Base-by-base conservation (phyloP, 2,797 vertebrate species). In the Myotis daubentonii region DNA sequence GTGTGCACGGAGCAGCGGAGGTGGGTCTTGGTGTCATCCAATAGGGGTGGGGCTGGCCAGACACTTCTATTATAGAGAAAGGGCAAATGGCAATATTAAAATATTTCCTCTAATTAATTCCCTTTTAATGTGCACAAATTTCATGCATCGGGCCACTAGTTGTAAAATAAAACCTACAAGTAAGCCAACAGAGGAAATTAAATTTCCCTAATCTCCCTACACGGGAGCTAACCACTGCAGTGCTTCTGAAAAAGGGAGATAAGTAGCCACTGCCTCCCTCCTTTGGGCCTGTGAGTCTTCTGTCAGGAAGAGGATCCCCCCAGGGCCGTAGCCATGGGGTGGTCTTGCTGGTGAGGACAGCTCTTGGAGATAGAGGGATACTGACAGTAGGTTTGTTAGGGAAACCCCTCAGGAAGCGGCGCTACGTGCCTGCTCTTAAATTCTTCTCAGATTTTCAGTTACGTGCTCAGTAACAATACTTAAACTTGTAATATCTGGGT, bases 91-190 rank as follows among this genome's bases (percentile, higher is more conserved):
- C 47, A 47, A 47, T 47, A 47, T 47, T 47, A 47, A 47, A 47
- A 47, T 47, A 47, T 47, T 47, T 47, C 47, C 47, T 47, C 47
- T 47, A 47, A 47, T 47, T 47, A 13, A 47, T 47, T 47, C 47
- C 47, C 47, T 47, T 47, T 47, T 47, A 47, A 47, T 47, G 47
- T 12, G 47, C 12, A 47, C 4, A 1, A 13, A 47, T 47, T 47
- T 47, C 12, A 47, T 47, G 47, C 47, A 47, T 47, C 47, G 47
- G 47, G 47, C 47, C 47, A 47, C 47, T 47, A 47, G 12, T 85
- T 68, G 87, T 68, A 84, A 91, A 78, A 92, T 47, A 72, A 91
- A 85, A 68, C 47, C 51, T 78, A 20, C n/a, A 80, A 47, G 33
- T 70, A 91, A 85, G 38, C 78, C 86, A 78, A 44, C 78, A 88